A percentile compares a stretch with the other conserved stretches of the same genome.
Conservation (phyloP, 2,888 invertebrate species). For the Troilus luridus region DNA sequence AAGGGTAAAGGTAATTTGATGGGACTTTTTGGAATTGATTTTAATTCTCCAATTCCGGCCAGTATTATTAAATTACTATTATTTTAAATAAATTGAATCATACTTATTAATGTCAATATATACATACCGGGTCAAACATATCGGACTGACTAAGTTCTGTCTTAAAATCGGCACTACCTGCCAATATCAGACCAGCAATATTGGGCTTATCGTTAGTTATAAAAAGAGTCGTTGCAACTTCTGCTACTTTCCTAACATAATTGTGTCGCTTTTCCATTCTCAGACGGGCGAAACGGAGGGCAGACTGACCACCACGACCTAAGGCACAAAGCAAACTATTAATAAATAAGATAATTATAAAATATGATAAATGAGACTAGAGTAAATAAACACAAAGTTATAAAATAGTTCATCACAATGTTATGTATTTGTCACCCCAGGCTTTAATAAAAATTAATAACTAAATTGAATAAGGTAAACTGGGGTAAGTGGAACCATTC, state of each 20-base stretch:
- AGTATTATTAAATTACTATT: too few relatives aligned
- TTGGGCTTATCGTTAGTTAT: conserved; percentile 98
- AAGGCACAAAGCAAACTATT: not conserved
- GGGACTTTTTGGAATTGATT: too few relatives aligned
- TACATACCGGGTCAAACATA: conserved; percentile 98
- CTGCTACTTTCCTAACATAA: conserved; percentile 98
- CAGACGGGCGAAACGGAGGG: conserved; percentile 98
- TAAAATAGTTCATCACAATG: too few relatives aligned
- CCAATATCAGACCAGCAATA: conserved; percentile 96
- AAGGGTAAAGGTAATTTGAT: too few relatives aligned
- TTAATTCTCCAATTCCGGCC: too few relatives aligned
- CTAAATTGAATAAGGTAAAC: too few relatives aligned
- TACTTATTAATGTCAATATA: not conserved
- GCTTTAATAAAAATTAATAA: too few relatives aligned
- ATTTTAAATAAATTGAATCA: too few relatives aligned
- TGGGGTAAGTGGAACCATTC: too few relatives aligned
- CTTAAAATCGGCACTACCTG: conserved; percentile 99
- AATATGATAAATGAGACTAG: not conserved
- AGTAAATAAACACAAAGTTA: too few relatives aligned
- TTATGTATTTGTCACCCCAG: too few relatives aligned
- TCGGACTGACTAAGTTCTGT: conserved; percentile 99
- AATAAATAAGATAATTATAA: not conserved
- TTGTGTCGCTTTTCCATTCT: conserved; percentile 99
- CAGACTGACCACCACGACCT: conserved; percentile 98
- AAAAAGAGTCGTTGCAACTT: conserved; percentile 96